Evolutionary conservation across 1,140 invertebrate species (phyloP), one percentile per base, ranked within the genome.

Genomic region (Leptoteleia sp.): DNA sequence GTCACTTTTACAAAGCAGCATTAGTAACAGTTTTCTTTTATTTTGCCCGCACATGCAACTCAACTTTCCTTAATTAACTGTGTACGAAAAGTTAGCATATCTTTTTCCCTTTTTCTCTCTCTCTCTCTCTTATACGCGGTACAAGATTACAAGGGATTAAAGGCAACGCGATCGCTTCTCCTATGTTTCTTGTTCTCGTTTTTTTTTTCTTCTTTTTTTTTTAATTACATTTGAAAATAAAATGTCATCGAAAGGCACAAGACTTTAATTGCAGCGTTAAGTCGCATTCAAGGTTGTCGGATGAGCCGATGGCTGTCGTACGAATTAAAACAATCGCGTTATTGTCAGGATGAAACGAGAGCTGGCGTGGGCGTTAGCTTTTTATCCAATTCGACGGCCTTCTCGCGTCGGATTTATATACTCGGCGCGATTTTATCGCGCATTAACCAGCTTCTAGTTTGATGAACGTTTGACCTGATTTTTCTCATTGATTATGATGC

Each of bases 381-480:
- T 76, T 76, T 48, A 76, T 80, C 61, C 67, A 75, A 80, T 80
- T 76, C 77, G 52, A 67, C 77, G 77, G 61, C 77, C 77, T 80
- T 79, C 76, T 79, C 59, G 67, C 68, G 68, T 50, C 55, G 77
- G 59, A 76, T 80, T 80, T 75, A 80, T 80, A 78, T 52, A 78
- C 61, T 64, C 76, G 61, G 67, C 40, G 67, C 67, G 76, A 78
- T 72, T 78, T 72, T 78, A 80, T 75, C 77, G 65, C 71, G 71
- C 71, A 76, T 80, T 80, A 80, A 75, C 71, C 62, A 80, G 77
- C 77, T 79, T 79, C 70, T 29, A 75, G 77, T 79, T 79, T 79
- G 77, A 79, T 79, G 77, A 79, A 79, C 71, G 64, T 75, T 79
- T 75, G 77, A 79, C 77, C 77, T 71, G 71, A 79, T 79, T 79